These are phyloP conservation scores for Cotesia chilonis DNA, from an alignment of 1,140 invertebrate species.

Conservation along the genomic window DNA sequence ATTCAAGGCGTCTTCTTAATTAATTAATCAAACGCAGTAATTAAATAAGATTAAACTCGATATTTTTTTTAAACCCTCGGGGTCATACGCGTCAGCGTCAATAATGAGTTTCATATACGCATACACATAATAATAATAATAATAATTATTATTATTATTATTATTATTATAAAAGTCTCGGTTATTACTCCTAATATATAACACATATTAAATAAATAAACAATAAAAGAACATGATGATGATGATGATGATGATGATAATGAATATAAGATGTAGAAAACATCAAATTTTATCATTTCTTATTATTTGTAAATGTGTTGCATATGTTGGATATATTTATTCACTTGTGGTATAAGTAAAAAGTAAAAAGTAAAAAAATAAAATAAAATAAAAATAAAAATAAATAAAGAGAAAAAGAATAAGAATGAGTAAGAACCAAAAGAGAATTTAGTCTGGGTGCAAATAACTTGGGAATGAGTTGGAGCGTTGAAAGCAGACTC, in stretches of 20 bases:
- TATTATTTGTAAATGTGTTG: background rate
- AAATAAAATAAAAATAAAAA: no score
- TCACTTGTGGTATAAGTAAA: background rate
- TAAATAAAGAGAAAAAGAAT: no score
- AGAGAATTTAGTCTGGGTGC: slow-evolving; percentile 8
- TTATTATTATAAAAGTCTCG: background rate
- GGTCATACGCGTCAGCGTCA: slow-evolving; percentile 19
- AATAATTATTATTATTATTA: background rate
- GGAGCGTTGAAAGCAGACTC: slow-evolving; percentile 11
- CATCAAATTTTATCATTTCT: background rate
- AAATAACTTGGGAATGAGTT: slow-evolving; percentile 10
- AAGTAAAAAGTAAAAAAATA: no score
- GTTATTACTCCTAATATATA: background rate
- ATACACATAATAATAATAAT: background rate
- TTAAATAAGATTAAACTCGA: slow-evolving; percentile 38
- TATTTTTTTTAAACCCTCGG: slow-evolving; percentile 31
- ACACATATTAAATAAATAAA: background rate
- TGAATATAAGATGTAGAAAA: background rate
- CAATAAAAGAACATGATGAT: no score
- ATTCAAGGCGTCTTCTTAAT: slow-evolving; percentile 35
- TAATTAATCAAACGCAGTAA: slow-evolving; percentile 38
- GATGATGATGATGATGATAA: background rate
- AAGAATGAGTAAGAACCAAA: background rate
- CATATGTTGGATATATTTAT: slow-evolving; percentile 1
- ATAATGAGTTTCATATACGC: slow-evolving; percentile 16